These are phyloP conservation scores for Patella depressa DNA, from an alignment of 2,888 invertebrate species.

Conservation along the genomic window DNA sequence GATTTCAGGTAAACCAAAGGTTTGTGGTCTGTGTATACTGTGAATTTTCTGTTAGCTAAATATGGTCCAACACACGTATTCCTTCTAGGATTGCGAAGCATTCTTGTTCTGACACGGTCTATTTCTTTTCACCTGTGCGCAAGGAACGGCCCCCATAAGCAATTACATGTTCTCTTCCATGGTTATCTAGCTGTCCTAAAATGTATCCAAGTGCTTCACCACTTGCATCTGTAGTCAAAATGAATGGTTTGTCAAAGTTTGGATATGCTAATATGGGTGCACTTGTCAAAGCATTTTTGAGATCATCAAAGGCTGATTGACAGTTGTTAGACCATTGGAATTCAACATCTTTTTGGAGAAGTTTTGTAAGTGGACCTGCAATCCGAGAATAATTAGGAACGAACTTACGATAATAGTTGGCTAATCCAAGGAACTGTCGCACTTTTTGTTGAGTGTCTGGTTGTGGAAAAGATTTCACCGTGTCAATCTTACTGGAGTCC, in stretches of 20 bases:
- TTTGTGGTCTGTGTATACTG: constrained; percentile 28
- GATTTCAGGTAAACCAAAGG: constrained; percentile 27
- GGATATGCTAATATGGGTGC: constrained; percentile 17
- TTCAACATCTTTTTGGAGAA: constrained; percentile 31
- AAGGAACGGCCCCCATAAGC: neutral
- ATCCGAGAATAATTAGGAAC: constrained; percentile 34
- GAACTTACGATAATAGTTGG: constrained; percentile 38
- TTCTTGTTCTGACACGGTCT: constrained; percentile 23
- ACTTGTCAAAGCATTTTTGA: constrained; percentile 23
- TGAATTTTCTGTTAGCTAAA: constrained; percentile 25
- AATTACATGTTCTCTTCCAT: constrained; percentile 24
- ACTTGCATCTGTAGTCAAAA: constrained; percentile 30
- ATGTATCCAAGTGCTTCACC: constrained; percentile 27
- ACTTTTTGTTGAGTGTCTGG: constrained; percentile 34
- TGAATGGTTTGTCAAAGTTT: constrained; percentile 31
- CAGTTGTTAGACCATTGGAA: constrained; percentile 38
- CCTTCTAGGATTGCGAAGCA: constrained; percentile 33
- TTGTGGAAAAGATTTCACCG: constrained; percentile 21
- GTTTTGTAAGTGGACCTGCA: constrained; percentile 32
- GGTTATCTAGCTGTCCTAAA: constrained; percentile 17
- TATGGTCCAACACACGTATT: constrained; percentile 23
- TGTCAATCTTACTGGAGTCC: constrained; percentile 12
- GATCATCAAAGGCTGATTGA: constrained; percentile 28
- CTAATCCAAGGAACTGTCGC: constrained; percentile 31
- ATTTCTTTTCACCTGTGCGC: too few species aligned